Conservation (phyloP, 2,113 vertebrate species). For the Panthera leo region DNA sequence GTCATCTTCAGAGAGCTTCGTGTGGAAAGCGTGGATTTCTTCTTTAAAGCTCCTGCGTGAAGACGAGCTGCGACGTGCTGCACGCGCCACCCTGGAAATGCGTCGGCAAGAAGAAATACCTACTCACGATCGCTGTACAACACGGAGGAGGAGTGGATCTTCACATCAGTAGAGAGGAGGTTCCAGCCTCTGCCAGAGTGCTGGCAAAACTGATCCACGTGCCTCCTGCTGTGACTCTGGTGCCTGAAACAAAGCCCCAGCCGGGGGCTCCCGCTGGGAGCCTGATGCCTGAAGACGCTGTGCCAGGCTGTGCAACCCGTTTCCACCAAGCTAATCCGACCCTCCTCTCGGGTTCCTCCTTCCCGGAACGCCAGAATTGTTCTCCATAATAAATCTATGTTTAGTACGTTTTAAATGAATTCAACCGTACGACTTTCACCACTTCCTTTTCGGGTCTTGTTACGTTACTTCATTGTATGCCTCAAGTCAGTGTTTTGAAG, state of each 20-base stretch:
- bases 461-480: neutral
- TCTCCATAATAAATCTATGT: neutral
- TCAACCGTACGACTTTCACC: neutral
- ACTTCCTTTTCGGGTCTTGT: constrained; percentile 56
- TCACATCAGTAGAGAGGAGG: neutral
- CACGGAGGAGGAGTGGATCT: neutral
- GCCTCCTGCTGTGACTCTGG: neutral
- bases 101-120: neutral
- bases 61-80: rapidly evolving
- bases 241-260: neutral
- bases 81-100: neutral
- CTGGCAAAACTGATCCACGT: neutral
- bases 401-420: constrained; percentile 27
- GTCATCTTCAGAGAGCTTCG: neutral
- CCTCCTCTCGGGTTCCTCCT: constrained; percentile 7
- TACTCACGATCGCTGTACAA: neutral
- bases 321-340: neutral
- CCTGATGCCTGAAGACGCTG: neutral
- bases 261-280: rapidly evolving
- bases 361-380: neutral
- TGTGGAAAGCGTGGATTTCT: neutral
- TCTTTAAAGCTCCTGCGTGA: neutral
- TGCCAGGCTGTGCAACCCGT: rapidly evolving
- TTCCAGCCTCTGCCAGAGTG: neutral
- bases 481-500: neutral